Base-by-base conservation (phyloP, 2,113 vertebrate species). In the Cyprinodon variegatus region DNA sequence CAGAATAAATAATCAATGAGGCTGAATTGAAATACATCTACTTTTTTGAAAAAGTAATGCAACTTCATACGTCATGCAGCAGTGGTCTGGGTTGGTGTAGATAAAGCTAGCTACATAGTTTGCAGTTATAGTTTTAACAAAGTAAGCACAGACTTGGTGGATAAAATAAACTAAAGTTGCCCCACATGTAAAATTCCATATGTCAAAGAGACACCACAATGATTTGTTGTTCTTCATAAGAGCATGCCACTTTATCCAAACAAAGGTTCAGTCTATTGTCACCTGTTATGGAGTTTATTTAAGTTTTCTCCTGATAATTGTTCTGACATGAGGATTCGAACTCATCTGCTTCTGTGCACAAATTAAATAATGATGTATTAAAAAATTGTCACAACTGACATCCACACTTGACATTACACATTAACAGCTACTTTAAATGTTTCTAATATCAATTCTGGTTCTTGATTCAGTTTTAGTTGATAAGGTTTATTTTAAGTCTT, bases 1-100 rank as follows among this genome's bases (percentile, higher is more conserved):
- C 57, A 38, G n/a, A 37, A 59, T 43, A 60, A 36, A 73, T 80
- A 69, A 77, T 89, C 76, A 63, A 74, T 89, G 73, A 84, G 75
- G 43, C 29, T 39, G 38, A 39, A 65, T 64, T n/a, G 75, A 61
- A 83, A 78, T 64, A 63, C 61, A 83, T 79, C 22, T 63, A 59
- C 61, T 63, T 59, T 40, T 43, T 3, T n/a, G 15, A 7, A 8
- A 0, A 59, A 72, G 65, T 73, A 68, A 70, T 66, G 59, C 63
- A 68, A 11, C 59, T 75, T 12, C 48, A 14, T 22, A 64, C 68
- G 53, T 45, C 46, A 17, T 15, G 12, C 12, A n/a, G 72, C 48
- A 68, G 46, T 57, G 61, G 84, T 79, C 62, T 70, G 40, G 61
- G 65, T 68, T 45, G 45, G 46, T 65, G 65, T 53, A 39, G 61